Base-by-base conservation (phyloP, 2,888 invertebrate genomes). In the Brachyptera putata region DNA sequence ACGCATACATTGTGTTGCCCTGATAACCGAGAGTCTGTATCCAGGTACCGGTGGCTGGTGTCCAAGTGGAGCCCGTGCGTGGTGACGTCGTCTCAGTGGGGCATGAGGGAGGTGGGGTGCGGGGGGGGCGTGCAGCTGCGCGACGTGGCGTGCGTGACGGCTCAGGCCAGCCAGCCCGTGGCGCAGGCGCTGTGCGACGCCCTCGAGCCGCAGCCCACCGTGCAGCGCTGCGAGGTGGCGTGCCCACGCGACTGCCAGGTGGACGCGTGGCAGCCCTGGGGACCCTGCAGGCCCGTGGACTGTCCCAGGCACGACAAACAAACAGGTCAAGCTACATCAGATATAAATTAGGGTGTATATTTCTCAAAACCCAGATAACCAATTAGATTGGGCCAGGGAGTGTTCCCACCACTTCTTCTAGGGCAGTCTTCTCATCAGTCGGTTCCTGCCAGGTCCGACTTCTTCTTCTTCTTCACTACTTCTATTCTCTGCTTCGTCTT, bases 261-360 rank as follows among this genome's bases (percentile, higher is more conserved):
- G 1, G 80, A 82, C 0, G 77, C 79, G 21, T 84, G 84, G 84
- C 76, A 79, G 1, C 75, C 78, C n/a, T 84, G 84, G 84, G 80
- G 82, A 0, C 79, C 80, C 0, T 84, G 84, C 66, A 78, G 79
- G 58, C 82, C 82, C 0, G 74, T 79, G 7, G 63, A 66, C n/a
- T 65, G 68, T 39, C 63, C 66, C 49, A 49, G n/a, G 36, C n/a
- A 26, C 49, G 18, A 21, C 43, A 43, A 43, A 7, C 41, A 14
- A 41, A 41, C 41, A n/a, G n/a, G n/a, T 34, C 34, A n/a, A 34
- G 11, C 7, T 7, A 9, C 11, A 34, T 34, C 34, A n/a, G n/a
- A n/a, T n/a, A n/a, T n/a, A n/a, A n/a, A n/a, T n/a, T n/a, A n/a
- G n/a, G n/a, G n/a, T n/a, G n/a, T n/a, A n/a, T n/a, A n/a, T n/a